Conservation (phyloP, 2,113 vertebrate genomes). For the Fregata magnificens region DNA sequence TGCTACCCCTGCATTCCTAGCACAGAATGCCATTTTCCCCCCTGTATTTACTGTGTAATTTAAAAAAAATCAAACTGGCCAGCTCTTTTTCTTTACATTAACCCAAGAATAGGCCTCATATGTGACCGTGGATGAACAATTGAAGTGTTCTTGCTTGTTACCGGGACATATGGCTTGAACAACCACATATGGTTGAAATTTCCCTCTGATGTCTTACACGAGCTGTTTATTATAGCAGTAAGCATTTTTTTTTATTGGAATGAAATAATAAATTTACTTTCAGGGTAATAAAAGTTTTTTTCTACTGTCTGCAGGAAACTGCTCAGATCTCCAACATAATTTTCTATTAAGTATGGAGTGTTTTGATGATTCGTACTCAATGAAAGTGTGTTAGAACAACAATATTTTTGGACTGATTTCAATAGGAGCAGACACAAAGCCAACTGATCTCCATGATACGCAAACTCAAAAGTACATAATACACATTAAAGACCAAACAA, state of each 20-base stretch:
- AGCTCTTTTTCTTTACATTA: background rate
- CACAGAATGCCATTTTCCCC: fast-evolving
- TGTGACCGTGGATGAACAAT: fast-evolving
- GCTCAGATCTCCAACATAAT: background rate
- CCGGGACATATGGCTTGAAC: fast-evolving
- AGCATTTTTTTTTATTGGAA: background rate
- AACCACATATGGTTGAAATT: background rate
- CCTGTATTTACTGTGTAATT: fast-evolving
- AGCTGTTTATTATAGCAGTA: background rate
- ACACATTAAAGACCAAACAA: background rate
- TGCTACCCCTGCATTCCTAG: fast-evolving
- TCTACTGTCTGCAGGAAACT: background rate
- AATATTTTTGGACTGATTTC: background rate
- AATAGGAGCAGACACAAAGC: background rate
- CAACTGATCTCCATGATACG: fast-evolving
- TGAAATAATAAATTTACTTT: background rate
- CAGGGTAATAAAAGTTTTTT: background rate
- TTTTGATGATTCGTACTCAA: background rate
- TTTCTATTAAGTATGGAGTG: background rate
- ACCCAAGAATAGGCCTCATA: fast-evolving
- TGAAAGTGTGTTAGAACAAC: background rate
- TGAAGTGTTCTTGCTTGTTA: background rate
- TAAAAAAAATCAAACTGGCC: too few species aligned
- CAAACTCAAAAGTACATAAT: background rate
- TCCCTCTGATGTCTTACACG: background rate